Evolutionary conservation across 2,888 invertebrate genomes (phyloP), one percentile per base, ranked within the genome.

Genomic region (Toxonevra muliebris): DNA sequence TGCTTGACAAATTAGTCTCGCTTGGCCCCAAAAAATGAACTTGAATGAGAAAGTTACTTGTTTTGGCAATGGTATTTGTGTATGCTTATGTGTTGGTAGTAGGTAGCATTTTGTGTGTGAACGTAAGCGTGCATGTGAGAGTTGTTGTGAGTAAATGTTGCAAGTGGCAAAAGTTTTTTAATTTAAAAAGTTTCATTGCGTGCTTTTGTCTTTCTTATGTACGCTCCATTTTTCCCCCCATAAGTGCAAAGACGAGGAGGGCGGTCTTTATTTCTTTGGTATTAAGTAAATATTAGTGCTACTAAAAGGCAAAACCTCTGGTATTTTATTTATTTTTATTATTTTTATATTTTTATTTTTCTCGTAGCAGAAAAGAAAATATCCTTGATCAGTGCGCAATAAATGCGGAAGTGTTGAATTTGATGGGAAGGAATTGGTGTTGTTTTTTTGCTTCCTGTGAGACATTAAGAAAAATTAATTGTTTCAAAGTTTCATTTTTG

Each of bases 181-280:
- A 78, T 78, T 79, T 78, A 77, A 79, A 78, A 79, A 78, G 76
- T 79, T 78, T 60, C 40, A 17, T 45, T 40, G 43, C 15, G 61
- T 43, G 61, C 20, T 20, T 61, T 20, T 58, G 40, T 41, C 30
- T 58, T 58, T 30, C 30, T 30, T 30, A 30, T 30, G 7, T 30
- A 30, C 19, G 40, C 11, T 48, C 48, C n/a, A 48, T 48, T 13
- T n/a, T 15, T 48, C 5, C 5, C 48, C 5, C 9, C 48, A n/a
- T 48, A 15, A 10, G 53, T n/a, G 53, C 19, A 17, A 15, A 19
- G 48, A 4, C n/a, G n/a, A 10, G 11, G 5, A 15, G 5, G 13
- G 11, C 48, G 10, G 11, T 9, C 9, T 48, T 30, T n/a, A n/a
- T n/a, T n/a, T n/a, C n/a, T 30, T 30, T 30, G 30, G 30, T 4